phyloP scores from a whole-genome alignment of 2,888 invertebrate species.

The Sminthurinus aureus region DNA sequence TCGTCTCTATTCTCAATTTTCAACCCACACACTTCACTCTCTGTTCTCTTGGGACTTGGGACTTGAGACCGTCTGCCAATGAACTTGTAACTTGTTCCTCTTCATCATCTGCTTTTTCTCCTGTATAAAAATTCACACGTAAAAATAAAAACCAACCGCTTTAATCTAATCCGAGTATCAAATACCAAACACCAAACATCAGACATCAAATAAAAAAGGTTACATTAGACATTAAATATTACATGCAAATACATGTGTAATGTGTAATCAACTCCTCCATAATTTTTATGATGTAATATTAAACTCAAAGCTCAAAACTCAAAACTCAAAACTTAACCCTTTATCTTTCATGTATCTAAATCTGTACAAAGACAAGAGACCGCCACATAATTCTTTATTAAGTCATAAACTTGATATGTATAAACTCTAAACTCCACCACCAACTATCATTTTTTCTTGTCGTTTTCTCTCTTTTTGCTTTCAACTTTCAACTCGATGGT shows the following conservation, averaged over 20 bases:
- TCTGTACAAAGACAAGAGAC: conserved; percentile 32
- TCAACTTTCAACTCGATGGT: no score
- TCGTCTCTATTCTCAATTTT: neutral
- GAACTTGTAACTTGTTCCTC: neutral
- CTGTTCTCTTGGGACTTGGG: no score
- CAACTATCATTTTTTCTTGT: no score
- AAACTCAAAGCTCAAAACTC: no score
- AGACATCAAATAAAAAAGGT: neutral
- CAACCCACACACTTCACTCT: conserved; percentile 16
- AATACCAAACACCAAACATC: neutral
- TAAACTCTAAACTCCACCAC: no score
- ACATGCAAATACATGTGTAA: neutral
- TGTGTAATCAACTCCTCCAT: neutral
- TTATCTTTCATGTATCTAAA: conserved; percentile 39
- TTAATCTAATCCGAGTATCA: neutral
- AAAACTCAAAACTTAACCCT: conserved; percentile 11
- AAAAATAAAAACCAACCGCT: neutral
- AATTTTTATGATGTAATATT: conserved; percentile 22
- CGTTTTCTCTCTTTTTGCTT: neutral
- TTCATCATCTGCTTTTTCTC: neutral
- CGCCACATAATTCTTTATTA: conserved; percentile 35
- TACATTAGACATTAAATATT: neutral
- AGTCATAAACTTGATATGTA: conserved; percentile 26
- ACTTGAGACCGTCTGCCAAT: neutral
- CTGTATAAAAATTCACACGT: neutral